Evolutionary conservation across 2,888 invertebrate species (phyloP).

Genomic region (Chelonus formosanus): DNA sequence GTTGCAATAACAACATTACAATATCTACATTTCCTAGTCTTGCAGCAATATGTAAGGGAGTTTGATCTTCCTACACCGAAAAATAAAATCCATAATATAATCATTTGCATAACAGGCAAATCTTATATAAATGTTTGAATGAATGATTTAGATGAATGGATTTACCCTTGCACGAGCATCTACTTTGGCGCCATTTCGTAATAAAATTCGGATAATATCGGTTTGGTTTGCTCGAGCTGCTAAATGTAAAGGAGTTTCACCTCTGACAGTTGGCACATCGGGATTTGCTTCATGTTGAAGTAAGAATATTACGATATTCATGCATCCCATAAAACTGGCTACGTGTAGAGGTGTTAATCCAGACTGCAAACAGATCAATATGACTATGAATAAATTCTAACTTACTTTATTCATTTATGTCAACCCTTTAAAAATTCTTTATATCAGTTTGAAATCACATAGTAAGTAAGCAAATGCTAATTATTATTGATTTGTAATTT

Average conservation of each 20-base stretch:
- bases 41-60: constrained; percentile 95
- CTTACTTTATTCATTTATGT: neutral
- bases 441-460: too few relatives aligned
- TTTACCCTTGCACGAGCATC: constrained; percentile 73
- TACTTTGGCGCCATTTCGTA: constrained; percentile 91
- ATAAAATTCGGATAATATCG: constrained; percentile 93
- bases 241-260: constrained; percentile 95
- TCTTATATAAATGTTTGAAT: too few relatives aligned
- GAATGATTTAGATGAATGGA: too few relatives aligned
- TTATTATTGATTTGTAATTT: too few relatives aligned
- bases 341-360: constrained; percentile 97
- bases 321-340: constrained; percentile 99
- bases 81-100: constrained; percentile 22
- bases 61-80: constrained; percentile 82
- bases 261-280: constrained; percentile 93
- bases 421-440: neutral
- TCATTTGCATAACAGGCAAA: too few relatives aligned
- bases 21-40: constrained; percentile 96
- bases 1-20: constrained; percentile 90
- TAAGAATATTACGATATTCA: constrained; percentile 97
- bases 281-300: constrained; percentile 93
- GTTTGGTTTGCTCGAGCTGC: constrained; percentile 98
- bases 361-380: constrained; percentile 65
- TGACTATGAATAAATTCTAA: constrained; percentile 8
- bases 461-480: too few relatives aligned